Evolutionary conservation across 2,797 vertebrate species (phyloP), one percentile per base, ranked within the genome.

Genomic region (Gymnopithys bicolor): DNA sequence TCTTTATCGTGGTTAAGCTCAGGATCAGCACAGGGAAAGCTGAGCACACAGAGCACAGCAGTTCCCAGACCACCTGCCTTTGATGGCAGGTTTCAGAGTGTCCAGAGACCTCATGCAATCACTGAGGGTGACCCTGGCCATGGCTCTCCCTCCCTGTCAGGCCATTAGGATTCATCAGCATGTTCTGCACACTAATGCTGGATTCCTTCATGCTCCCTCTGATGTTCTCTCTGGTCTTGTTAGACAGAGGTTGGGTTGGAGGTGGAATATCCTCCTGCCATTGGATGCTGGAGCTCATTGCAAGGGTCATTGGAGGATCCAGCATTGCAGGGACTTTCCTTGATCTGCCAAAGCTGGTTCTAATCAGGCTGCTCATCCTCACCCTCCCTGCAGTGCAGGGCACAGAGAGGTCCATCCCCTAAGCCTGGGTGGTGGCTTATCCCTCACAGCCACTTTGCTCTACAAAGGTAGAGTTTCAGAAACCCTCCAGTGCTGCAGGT

Each of bases 281-380:
- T 27, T 3, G 0, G 39, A 8, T 63, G 60, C 11, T 1, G 2
- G 9, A 70, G 13, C 67, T 69, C 6, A 0, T 13, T 33, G 35
- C 22, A 32, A 45, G 12, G 21, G 25, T 80, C 45, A 7, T 14
- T 24, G 37, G 37, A 39, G 25, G 37, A 41, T 22, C 25, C 73
- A 77, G 37, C 56, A 23, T 19, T 39, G 33, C 22, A 19, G 11
- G 27, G 43, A 7, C 10, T 56, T 70, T 16, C 18, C 52, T 56
- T 12, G 5, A 19, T 69, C 69, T 66, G 18, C 28, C 2, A 4
- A 68, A 43, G 27, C 0, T 9, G 62, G 37, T 75, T 55, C 46
- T 30, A 7, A 9, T 5, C 13, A 39, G 41, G 10, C 7, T 70
- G 53, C 5, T 48, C 51, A 7, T 6, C 19, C 30, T 67, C 51